Evolutionary conservation across 2,797 vertebrate genomes (phyloP), one percentile per base, ranked within the genome.

Genomic region (Enteromius radiatus): DNA sequence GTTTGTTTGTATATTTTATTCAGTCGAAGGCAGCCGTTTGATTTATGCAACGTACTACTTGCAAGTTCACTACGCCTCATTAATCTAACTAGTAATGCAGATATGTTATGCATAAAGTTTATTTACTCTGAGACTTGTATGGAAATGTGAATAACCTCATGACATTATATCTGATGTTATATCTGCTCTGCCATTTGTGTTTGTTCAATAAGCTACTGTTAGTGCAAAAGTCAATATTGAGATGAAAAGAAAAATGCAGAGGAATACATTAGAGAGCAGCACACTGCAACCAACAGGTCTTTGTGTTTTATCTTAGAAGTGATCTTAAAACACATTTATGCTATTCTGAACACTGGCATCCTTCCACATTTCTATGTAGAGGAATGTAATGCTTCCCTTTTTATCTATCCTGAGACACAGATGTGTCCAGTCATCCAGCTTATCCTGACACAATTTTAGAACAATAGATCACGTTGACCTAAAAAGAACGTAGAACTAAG

Each of bases 351-450:
- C 64, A 23, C 23, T 69, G 49, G 38, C 26, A 31, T 76, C 63
- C 23, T 17, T 47, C 70, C 43, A 52, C n/a, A 36, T 47, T 12
- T 41, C 45, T 56, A 63, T 54, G 7, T 36, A 28, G 38, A 82
- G 80, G 47, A 68, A 68, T 59, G 23, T 17, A 67, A 76, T 59
- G 59, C 64, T 47, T 70, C 49, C 73, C 74, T 47, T 43, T 69
- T 83, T 36, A 45, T 82, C 74, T 47, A 12, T 36, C 8, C 49
- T 49, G 38, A 69, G 52, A 77, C 36, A 2, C 65, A 67, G 71
- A 77, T 69, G 73, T 23, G 59, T 82, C 64, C 49, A 82, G 74
- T 59, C 74, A 17, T 70, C 19, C 5, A 38, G 74, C 36, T 65
- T 36, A 45, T 33, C 14, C 63, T 56, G 26, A 68, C 47, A 63